A percentile compares a stretch with the other conserved stretches of the same genome.
These are phyloP conservation scores for Turritopsis dohrnii DNA, from an alignment of 30 jellyfish, hydroid and myxozoan genomes.

Conservation along the genomic window DNA sequence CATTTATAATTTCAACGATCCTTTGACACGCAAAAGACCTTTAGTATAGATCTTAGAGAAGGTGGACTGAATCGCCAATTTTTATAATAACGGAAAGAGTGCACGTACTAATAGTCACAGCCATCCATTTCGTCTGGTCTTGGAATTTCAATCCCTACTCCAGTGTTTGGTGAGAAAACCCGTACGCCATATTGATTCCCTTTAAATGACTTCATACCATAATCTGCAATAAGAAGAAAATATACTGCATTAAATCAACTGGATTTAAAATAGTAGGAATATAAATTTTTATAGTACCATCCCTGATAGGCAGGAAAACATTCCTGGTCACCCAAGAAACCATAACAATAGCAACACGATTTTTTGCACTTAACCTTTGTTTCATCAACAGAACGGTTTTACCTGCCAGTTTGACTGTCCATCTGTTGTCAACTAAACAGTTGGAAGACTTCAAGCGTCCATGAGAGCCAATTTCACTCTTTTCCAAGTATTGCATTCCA, in stretches of 20 bases:
- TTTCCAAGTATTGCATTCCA: slow-evolving; percentile 66
- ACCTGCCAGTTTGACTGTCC: slow-evolving; percentile 92
- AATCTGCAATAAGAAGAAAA: too few relatives aligned
- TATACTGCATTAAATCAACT: too few relatives aligned
- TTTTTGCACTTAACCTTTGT: neutral
- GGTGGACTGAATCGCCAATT: neutral
- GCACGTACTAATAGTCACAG: slow-evolving; percentile 62
- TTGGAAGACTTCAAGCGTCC: slow-evolving; percentile 92
- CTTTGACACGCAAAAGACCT: neutral
- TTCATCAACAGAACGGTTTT: neutral
- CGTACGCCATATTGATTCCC: slow-evolving; percentile 43
- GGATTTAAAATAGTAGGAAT: too few relatives aligned
- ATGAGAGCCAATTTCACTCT: slow-evolving; percentile 84
- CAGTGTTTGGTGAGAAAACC: slow-evolving; percentile 37
- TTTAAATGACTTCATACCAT: slow-evolving; percentile 38
- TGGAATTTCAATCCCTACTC: slow-evolving; percentile 51
- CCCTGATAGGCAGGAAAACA: neutral
- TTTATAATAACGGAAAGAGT: too few relatives aligned
- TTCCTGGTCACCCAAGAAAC: neutral
- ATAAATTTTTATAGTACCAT: neutral
- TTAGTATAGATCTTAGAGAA: neutral
- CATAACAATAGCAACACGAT: neutral
- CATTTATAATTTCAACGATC: neutral
- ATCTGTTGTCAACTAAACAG: slow-evolving; percentile 84
- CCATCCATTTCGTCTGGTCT: slow-evolving; percentile 43